Base-by-base conservation (phyloP, 1,140 invertebrate genomes). In the Aphis gossypii region DNA sequence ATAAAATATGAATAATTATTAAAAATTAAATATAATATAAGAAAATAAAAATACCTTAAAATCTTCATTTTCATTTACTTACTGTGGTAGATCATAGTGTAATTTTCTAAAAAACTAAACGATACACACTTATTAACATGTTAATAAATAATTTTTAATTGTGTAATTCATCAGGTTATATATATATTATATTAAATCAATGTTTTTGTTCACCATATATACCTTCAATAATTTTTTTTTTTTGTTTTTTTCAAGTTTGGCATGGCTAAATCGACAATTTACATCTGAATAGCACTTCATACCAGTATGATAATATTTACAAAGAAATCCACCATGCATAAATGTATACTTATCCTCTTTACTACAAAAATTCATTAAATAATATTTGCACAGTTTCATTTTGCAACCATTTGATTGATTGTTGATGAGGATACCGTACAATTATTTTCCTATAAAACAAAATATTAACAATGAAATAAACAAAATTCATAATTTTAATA, bases 271-370 rank as follows among this genome's bases (percentile, higher is more conserved):
- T 95, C 99, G 98, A 96, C 99, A 99, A 93, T 97, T 97, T 44
- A 98, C 97, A 30, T 96, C 97, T 38, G 96, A 95, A 94, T 96
- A 96, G 95, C 99, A 99, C 88, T 97, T 97, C 94, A 98, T 96
- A 94, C 98, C 98, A 86, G 98, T 98, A 95, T 99, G 99, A 95
- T 97, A 99, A 96, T 98, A 99, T 96, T 99, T 99, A 96, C 99
- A 99, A 60, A 99, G 99, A 95, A 99, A 99, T 95, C 99, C 98
- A 94, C 97, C 97, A 96, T 99, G 99, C 97, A 99, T 98, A 95
- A 99, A 99, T 7, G 98, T 96, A 96, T 99, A 99, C 95, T 98
- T 98, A 94, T 99, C 98, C 94, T 98, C 97, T 96, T 99, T 99
- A 20, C 98, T 98, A 96, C 99, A 99, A 95, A 98, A 98, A 93